Evolutionary conservation across 1,140 invertebrate genomes (phyloP).

Genomic region (Galleria mellonella): DNA sequence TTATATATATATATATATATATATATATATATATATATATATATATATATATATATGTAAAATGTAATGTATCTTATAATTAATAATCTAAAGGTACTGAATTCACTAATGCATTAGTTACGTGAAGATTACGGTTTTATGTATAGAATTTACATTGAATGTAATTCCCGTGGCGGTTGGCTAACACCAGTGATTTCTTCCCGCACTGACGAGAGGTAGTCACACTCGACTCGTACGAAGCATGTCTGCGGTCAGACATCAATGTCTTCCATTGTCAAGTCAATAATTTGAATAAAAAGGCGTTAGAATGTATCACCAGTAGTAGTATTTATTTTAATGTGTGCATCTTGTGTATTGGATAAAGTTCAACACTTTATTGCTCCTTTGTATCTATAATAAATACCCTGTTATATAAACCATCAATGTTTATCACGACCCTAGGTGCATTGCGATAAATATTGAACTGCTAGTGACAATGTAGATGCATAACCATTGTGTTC

Average conservation of each 20-base stretch:
- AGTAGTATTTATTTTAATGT: conserved; percentile 5
- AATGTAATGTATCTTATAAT: no score
- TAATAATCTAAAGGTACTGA: no score
- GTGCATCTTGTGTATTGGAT: conserved; percentile 1
- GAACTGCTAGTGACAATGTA: no score
- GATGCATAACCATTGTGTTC: no score
- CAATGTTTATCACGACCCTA: no score
- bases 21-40: no score
- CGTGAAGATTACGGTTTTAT: conserved; percentile 56
- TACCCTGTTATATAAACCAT: no score
- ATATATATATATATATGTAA: no score
- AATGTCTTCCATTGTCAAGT: conserved; percentile 37
- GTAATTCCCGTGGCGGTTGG: conserved; percentile 51
- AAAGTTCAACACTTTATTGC: not conserved
- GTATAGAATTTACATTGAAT: conserved; percentile 63
- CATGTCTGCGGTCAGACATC: conserved; percentile 31
- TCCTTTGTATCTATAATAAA: no score
- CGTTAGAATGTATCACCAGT: not conserved
- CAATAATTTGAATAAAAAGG: conserved; percentile 34
- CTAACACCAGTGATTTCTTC: conserved; percentile 51
- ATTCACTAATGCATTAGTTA: conserved; percentile 44
- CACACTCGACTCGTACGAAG: conserved; percentile 34
- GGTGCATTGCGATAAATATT: no score
- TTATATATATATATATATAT: no score
- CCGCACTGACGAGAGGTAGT: conserved; percentile 36